These are phyloP conservation scores for Alectoris magna DNA, from an alignment of 2,797 vertebrate species.

Conservation along the genomic window DNA sequence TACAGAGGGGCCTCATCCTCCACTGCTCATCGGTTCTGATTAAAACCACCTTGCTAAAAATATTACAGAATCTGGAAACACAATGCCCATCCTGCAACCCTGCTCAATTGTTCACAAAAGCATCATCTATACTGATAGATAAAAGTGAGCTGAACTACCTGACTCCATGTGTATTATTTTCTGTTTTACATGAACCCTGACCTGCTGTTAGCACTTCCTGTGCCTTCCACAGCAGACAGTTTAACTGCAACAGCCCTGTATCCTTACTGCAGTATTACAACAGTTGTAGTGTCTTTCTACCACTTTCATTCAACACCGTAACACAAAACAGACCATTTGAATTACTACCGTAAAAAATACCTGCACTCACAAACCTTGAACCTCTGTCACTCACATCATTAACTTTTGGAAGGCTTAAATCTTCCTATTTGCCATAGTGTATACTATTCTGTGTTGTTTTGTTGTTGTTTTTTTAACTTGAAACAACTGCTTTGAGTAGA, in stretches of 20 bases:
- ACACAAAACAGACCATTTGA: background rate
- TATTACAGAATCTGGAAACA: background rate
- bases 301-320: background rate
- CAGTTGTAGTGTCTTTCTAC: background rate
- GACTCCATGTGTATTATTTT: background rate
- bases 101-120: background rate
- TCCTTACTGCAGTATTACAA: background rate
- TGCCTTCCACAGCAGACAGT: background rate
- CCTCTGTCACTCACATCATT: background rate
- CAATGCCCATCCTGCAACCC: background rate
- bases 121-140: background rate
- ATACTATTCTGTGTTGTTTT: background rate
- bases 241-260: background rate
- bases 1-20: accelerated
- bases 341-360: background rate
- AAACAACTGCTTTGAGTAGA: background rate
- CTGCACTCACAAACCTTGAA: background rate
- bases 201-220: background rate
- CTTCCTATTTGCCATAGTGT: background rate
- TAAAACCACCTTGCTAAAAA: background rate
- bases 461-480: background rate
- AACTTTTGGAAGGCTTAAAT: background rate
- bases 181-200: background rate
- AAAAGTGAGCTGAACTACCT: background rate
- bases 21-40: background rate